phyloP scores from a whole-genome alignment of 2,113 vertebrate species.

The Crotalus viridis region DNA sequence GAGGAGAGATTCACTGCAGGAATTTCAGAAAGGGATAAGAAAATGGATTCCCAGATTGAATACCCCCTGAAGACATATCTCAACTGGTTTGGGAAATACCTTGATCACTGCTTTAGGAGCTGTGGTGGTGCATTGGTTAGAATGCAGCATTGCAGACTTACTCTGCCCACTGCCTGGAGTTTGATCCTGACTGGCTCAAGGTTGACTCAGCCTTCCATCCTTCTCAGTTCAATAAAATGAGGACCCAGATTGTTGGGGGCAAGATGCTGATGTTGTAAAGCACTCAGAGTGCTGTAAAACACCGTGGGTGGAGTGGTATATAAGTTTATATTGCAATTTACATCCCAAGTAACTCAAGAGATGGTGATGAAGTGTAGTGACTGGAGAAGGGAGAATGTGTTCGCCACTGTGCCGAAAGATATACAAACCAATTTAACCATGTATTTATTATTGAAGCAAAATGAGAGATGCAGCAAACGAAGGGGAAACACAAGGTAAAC shows the following conservation, averaged over 20 bases:
- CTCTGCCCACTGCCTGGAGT: no score
- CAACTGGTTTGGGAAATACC: not conserved
- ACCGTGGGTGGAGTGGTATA: no score
- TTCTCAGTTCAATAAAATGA: no score
- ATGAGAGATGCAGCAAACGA: not conserved
- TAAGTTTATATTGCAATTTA: not conserved
- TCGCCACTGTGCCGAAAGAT: not conserved
- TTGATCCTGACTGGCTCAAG: no score
- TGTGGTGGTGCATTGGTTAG: no score
- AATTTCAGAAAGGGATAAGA: not conserved
- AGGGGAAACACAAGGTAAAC: not conserved
- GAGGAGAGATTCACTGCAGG: not conserved
- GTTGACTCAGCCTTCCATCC: no score
- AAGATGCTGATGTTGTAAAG: no score
- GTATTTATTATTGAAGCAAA: slow-evolving; percentile 7
- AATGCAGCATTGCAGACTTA: no score
- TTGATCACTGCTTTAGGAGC: not conserved
- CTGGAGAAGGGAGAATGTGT: not conserved
- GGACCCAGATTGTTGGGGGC: no score
- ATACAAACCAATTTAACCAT: not conserved
- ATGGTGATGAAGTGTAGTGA: not conserved
- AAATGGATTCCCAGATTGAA: not conserved
- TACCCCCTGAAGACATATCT: not conserved
- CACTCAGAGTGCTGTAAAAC: no score
- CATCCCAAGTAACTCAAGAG: not conserved